Evolutionary conservation across 2,888 invertebrate genomes (phyloP).

Genomic region (Ectemnius cavifrons): DNA sequence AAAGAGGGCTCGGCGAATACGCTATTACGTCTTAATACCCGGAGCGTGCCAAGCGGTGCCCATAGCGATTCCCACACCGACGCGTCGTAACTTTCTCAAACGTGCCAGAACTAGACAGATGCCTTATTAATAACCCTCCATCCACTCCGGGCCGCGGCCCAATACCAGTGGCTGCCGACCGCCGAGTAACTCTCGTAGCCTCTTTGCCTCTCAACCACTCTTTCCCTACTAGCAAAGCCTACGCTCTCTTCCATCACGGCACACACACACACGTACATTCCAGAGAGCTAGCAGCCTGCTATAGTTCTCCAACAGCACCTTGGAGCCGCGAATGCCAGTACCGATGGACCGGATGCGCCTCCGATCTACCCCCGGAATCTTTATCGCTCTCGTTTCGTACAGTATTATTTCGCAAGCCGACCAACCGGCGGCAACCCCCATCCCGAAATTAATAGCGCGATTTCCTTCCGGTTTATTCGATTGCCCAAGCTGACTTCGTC

Average conservation of each 20-base stretch:
- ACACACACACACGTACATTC: too few relatives aligned
- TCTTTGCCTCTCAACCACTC: background rate
- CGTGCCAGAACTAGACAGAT: constrained; percentile 61
- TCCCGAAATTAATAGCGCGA: constrained; percentile 1
- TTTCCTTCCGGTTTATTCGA: background rate
- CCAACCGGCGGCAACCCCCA: background rate
- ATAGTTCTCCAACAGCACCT: too few relatives aligned
- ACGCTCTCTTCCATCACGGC: background rate
- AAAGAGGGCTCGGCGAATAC: constrained; percentile 44
- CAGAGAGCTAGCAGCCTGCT: too few relatives aligned
- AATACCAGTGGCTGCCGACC: constrained; percentile 3
- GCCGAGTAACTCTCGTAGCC: background rate
- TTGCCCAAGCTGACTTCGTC: background rate
- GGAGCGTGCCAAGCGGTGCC: constrained; percentile 56
- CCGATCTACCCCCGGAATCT: background rate
- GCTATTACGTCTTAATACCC: constrained; percentile 64
- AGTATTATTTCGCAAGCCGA: too few relatives aligned
- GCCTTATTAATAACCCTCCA: constrained; percentile 61
- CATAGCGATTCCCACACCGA: constrained; percentile 20
- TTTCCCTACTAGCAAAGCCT: background rate
- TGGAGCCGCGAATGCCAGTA: constrained; percentile 1
- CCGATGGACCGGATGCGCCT: background rate
- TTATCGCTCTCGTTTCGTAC: constrained; percentile 3
- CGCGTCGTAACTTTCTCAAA: constrained; percentile 54
- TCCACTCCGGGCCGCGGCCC: constrained; percentile 12